Base-by-base conservation (phyloP, 2,797 vertebrate species). In the Microctenopoma steveboyesi region DNA sequence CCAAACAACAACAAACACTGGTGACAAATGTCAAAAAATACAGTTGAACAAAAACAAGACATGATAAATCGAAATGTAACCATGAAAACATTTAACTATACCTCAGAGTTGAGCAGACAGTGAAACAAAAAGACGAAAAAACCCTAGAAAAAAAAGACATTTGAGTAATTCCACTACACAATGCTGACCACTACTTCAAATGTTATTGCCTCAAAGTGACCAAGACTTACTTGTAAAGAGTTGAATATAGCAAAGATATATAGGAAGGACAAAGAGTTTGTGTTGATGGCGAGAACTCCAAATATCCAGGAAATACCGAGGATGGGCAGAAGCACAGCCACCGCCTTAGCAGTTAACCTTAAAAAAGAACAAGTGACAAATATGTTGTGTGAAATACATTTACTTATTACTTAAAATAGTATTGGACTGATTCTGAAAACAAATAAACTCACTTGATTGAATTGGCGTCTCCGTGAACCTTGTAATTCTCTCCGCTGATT, bases 81-180 rank as follows among this genome's bases (percentile, higher is more conserved):
- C 5, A 40, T 45, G 14, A 43, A 58, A 66, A 37, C 27, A 63
- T 56, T 57, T 40, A 45, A 43, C 0, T 52, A 0, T 94, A 99
- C 98, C 97, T 99, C 98, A 30, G 98, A 99, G 89, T 99, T 99
- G 74, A 99, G 95, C 65, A 99, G 95, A 51, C 98, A 99, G 82
- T 99, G 98, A 69, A 99, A 99, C 50, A 99, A 92, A 91, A 99
- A 99, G 90, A 99, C 97, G 93, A 99, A 99, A 82, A 98, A 96
- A 3, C 98, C 98, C 98, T 99, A 71, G 27, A 69, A 16, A 60
- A 74, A 68, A 66, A 39, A 14, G 7, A n/a, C 42, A 63, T 13
- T 47, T 65, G 27, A 52, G 28, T 10, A 35, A 59, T 58, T 72
- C 70, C 25, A 45, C 39, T 57, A 64, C 62, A 49, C 15, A 27